Evolutionary conservation across 30 jellyfish, hydroid and myxozoan genomes (phyloP).

Genomic region (Mastigias papua): DNA sequence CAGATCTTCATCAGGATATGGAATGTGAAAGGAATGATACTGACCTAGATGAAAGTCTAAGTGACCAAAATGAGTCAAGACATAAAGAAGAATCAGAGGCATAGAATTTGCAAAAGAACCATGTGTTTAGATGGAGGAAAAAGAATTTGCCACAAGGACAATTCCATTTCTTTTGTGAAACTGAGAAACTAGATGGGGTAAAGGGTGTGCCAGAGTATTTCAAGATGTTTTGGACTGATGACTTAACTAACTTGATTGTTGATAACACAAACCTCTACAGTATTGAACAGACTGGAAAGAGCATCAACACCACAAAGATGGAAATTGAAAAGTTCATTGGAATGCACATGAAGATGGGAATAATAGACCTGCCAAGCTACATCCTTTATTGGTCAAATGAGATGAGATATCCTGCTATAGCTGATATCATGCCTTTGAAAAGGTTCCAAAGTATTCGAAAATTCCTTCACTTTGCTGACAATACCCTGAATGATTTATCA

Average conservation of each 20-base stretch:
- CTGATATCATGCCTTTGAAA: conserved; percentile 74
- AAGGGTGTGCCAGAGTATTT: too few species aligned
- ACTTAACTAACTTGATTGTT: conserved; percentile 28
- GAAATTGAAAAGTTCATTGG: conserved; percentile 66
- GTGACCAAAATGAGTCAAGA: too few species aligned
- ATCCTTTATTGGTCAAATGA: conserved; percentile 66
- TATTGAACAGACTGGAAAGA: conserved; percentile 45
- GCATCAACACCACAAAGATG: conserved; percentile 44
- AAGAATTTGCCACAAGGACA: too few species aligned
- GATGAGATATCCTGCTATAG: conserved; percentile 66
- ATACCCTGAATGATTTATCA: conserved; percentile 6
- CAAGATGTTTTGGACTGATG: background rate
- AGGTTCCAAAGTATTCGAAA: conserved; percentile 49
- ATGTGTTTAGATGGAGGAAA: too few species aligned
- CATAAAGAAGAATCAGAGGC: too few species aligned
- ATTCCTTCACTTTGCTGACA: conserved; percentile 64
- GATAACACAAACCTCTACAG: conserved; percentile 71
- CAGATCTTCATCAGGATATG: too few species aligned
- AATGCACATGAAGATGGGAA: conserved; percentile 75
- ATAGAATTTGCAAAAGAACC: too few species aligned
- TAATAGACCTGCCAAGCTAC: conserved; percentile 62
- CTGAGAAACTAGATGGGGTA: too few species aligned
- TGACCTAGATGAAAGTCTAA: too few species aligned
- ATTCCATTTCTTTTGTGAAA: too few species aligned
- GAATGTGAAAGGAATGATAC: too few species aligned